Conservation (phyloP, 1,140 invertebrate species). For the Proctacanthus coquilletti region DNA sequence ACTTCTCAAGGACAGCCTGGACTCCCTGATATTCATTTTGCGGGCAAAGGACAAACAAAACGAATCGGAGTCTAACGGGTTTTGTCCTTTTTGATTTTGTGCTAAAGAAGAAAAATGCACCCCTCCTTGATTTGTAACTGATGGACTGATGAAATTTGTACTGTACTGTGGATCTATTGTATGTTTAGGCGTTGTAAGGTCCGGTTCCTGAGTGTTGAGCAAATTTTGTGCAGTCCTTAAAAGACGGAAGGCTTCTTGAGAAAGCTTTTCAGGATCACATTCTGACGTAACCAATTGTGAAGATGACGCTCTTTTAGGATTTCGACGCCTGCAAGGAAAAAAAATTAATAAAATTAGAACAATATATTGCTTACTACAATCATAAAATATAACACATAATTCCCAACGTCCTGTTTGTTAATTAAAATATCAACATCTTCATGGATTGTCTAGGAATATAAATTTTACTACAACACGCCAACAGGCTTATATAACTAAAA, state of each 20-base stretch:
- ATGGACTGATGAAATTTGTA: neutral
- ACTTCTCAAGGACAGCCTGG: slow-evolving; percentile 23
- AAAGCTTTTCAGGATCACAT: slow-evolving; percentile 44
- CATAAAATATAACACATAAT: too few species aligned
- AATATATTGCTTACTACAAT: too few species aligned
- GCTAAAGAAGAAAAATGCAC: too few species aligned
- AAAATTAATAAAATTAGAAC: slow-evolving; percentile 3
- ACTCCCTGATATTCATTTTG: slow-evolving; percentile 22
- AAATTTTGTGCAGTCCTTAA: slow-evolving; percentile 49
- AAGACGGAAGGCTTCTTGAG: slow-evolving; percentile 49
- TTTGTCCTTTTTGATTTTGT: too few species aligned
- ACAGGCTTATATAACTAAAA: too few species aligned
- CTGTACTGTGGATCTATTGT: slow-evolving; percentile 9
- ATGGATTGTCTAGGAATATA: too few species aligned
- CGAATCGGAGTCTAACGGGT: slow-evolving; percentile 1
- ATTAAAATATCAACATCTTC: too few species aligned
- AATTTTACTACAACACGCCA: too few species aligned
- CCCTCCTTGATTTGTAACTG: slow-evolving; percentile 3
- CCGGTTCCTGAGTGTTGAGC: slow-evolving; percentile 44
- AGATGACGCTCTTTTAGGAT: slow-evolving; percentile 8
- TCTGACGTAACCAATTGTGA: slow-evolving; percentile 30
- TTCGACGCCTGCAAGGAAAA: slow-evolving; percentile 17
- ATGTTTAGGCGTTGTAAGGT: slow-evolving; percentile 32
- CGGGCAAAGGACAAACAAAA: slow-evolving; percentile 14
- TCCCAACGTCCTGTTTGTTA: too few species aligned